Base-by-base conservation (phyloP, 2,797 vertebrate genomes). In the Lacerta agilis region DNA sequence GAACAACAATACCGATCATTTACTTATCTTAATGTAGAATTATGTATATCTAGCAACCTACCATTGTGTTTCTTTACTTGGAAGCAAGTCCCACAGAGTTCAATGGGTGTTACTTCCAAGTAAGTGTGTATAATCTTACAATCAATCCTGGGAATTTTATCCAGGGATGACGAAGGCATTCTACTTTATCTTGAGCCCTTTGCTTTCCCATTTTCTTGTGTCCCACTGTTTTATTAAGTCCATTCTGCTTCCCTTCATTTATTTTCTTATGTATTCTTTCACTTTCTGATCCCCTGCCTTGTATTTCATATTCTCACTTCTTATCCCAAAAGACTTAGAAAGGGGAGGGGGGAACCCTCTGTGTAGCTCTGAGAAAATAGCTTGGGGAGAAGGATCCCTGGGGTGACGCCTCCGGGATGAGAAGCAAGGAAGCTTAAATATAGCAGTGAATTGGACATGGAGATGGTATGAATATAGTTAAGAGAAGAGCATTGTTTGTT, bases 271-370 rank as follows among this genome's bases (percentile, higher is more conserved):
- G 29, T 69, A 88, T 91, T 89, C 88, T 93, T 83, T 87, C 89
- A 79, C 43, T 91, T 95, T 94, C 81, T 94, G 92, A 91, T 94
- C 91, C 41, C 76, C 81, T 93, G 81, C n/a, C 89, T 96, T 94
- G 86, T 93, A 89, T 95, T 96, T 95, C 86, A 94, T 95, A 96
- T 96, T 95, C 91, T 94, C 92, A 94, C 81, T 85, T 94, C 85
- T 95, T 87, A 91, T 95, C 94, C 92, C 88, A 90, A 86, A 85
- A 94, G 92, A 94, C 93, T 95, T 94, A 4, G 66, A 79, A 33
- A 38, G 23, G 36, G 25, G 23, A 43, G n/a, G 66, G 66, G 36
- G 2, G 94, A 86, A 87, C 33, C 88, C 87, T 82, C 93, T 61
- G 1, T 23, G 87, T 73, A 93, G 90, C 86, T 95, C 91, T 94